Evolutionary conservation across 2,797 vertebrate genomes (phyloP), one percentile per base, ranked within the genome.

Genomic region (Epinephelus coioides): DNA sequence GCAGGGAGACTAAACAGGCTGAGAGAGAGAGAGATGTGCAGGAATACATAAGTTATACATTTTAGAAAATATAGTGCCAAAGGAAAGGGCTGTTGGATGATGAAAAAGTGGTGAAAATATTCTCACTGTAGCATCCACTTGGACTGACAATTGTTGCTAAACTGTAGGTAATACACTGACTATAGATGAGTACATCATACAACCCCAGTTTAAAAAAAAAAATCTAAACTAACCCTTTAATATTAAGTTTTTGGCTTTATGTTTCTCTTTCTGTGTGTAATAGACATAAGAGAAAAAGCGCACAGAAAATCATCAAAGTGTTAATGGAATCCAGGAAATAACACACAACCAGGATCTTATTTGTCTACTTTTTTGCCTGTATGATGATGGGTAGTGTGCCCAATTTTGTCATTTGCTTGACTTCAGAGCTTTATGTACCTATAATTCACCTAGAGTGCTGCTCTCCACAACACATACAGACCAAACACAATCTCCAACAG

Each of bases 401-500:
- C 5, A 14, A 10, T 56, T 12, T 60, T 53, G 30, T 49, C 19
- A 56, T 59, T 54, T 50, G 50, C 44, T 57, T 60, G 21, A 53
- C 40, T 60, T 30, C 46, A 63, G 40, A 59, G 53, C 11, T 72
- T 54, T 46, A 38, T 40, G n/a, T 70, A 5, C 25, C 30, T 56
- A 21, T 25, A 7, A 8, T 54, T 50, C 11, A 46, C 61, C 15
- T 25, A 13, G 3, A 54, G n/a, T 25, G 23, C 25, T 70, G 12
- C 44, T 57, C 19, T 38, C n/a, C 5, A 27, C 5, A 18, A 19
- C 60, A 72, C n/a, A 25, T 2, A 15, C 23, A 34, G 14, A 56
- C 49, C 27, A n/a, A 53, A 53, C 14, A 44, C 25, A 34, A 63
- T 78, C 53, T 71, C 18, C 2, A 4, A 81, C 53, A 34, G 56